Evolutionary conservation across 2,888 invertebrate genomes (phyloP), one percentile per base, ranked within the genome.

Genomic region (Pandemis heparana): DNA sequence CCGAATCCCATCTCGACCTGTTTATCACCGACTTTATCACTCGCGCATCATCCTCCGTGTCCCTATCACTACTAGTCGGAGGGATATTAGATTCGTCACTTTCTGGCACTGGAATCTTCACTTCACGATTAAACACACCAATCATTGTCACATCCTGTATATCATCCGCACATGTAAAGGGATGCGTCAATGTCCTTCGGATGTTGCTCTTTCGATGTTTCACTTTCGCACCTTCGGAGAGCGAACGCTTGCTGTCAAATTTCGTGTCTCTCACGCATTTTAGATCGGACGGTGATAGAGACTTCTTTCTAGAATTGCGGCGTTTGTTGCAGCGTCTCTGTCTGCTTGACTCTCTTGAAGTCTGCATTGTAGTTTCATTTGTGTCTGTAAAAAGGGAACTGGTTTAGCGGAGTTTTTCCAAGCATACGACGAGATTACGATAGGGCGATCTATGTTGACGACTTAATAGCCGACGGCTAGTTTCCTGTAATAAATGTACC

Each of bases 171-270:
- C 89, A 87, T 56, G 94, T 90, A 66, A 94, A 89, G 48, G 95
- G 95, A 78, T 95, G 94, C 74, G 95, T 94, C 81, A 94, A 88
- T 83, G 94, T 94, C 86, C 95, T 89, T 74, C 90, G 87, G 77
- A 95, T 92, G 75, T 94, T 95, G 79, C 91, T 94, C 80, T 94
- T 94, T 79, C 91, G 90, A 79, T 95, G 94, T 77, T 92, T 93
- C 76, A 89, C 89, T 89, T 94, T 95, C 81, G 90, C 90, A 56
- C 91, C 91, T 82, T 95, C 95, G 59, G 95, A 94, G 60, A 93
- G 83, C 23, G 95, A 93, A 67, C 94, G 85, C 77, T 90, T 92
- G 81, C 80, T 85, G 76, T 93, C 94, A n/a, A 85, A 79, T 82
- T 92, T 92, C 62, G 80, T 91, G 68, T 85, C 85, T 63, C 90